Evolutionary conservation across 2,113 vertebrate genomes (phyloP), one percentile per base, ranked within the genome.

Genomic region (Gallinago paraguaiae): DNA sequence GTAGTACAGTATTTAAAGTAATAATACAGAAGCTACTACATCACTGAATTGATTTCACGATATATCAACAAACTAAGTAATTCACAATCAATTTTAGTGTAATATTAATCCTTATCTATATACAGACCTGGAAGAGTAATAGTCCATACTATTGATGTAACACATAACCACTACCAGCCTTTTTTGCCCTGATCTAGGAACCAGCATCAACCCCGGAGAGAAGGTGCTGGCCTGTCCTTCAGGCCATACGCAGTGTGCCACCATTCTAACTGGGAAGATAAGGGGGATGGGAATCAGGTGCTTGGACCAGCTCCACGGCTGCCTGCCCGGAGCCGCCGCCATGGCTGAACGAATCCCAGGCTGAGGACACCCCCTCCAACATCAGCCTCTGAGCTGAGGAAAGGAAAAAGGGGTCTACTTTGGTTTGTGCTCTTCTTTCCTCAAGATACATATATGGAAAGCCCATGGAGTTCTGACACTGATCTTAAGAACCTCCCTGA

Each of bases 21-120:
- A 77, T 69, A 89, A 82, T 37, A 59, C 15, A 57, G 65, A 77
- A 63, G 31, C 69, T 71, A 43, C 41, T 71, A 65, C 23, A 78
- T 68, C 35, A 88, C 41, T 30, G 68, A 84, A 93, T 60, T 50
- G 30, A 91, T 90, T 91, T 93, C n/a, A 83, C 56, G 39, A 61
- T 86, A 39, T 19, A 81, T 45, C 65, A 95, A 90, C 50, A 90
- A 70, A 63, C 30, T 53, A 83, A 82, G 37, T 41, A 90, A 93
- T 35, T 90, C 82, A 65, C 45, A 69, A 90, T 57, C 79, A 65
- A 86, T 82, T 80, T 87, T 35, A 70, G 54, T 41, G 7, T 39
- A 64, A 16, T 50, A 76, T 56, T 81, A 91, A 93, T 79, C 67
- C 39, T 86, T 78, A 70, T 7, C 35, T 48, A 28, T 35, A 71